phyloP scores from a whole-genome alignment of 2,113 vertebrate species.

The Gulo gulo region DNA sequence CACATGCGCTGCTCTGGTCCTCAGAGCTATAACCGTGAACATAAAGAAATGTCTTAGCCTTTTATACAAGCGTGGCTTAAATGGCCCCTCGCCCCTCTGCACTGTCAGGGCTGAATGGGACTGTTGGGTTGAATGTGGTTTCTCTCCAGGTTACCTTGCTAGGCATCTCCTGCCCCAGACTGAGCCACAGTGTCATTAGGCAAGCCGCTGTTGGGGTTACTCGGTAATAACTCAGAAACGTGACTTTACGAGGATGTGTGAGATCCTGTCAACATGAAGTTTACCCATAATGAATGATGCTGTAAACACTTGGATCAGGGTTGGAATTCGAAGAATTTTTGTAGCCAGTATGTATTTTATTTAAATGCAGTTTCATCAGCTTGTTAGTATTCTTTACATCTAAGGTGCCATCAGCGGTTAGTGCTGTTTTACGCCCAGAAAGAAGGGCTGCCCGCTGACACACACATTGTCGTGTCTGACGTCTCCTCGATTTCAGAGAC shows the following conservation, averaged over 20 bases:
- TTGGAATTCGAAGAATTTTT: neutral
- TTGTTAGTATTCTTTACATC: neutral
- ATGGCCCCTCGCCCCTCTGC: neutral
- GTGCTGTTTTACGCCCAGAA: neutral
- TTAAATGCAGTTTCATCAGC: neutral
- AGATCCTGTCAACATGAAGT: neutral
- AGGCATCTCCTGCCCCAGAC: neutral
- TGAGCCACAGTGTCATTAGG: neutral
- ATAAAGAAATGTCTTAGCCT: neutral
- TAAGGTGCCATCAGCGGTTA: neutral
- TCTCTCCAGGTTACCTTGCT: neutral
- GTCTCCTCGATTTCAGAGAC: neutral
- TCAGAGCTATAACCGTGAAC: neutral
- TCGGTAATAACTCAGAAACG: neutral
- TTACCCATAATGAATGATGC: neutral
- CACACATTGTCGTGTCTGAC: neutral
- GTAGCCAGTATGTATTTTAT: neutral
- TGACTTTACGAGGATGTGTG: neutral
- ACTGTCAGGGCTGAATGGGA: neutral
- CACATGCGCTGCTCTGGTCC: neutral
- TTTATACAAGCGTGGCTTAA: neutral
- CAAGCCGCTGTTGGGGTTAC: neutral
- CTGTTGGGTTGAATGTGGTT: neutral
- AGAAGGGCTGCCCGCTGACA: neutral
- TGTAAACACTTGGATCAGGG: neutral